Evolutionary conservation across 2,797 vertebrate genomes (phyloP), one percentile per base, ranked within the genome.

Genomic region (Perodicticus potto): DNA sequence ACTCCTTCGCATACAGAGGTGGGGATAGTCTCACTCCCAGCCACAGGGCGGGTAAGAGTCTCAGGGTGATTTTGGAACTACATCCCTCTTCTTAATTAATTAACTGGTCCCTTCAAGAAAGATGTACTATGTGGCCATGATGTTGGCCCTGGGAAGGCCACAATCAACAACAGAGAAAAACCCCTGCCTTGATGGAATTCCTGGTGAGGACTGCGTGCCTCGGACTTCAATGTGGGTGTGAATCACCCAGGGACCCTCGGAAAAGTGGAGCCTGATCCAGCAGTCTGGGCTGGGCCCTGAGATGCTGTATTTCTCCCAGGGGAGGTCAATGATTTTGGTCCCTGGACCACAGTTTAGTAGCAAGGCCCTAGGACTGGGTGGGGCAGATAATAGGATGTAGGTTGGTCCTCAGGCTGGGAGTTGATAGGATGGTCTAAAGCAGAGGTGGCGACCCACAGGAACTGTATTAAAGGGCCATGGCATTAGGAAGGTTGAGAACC

Each of bases 101-200:
- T 84, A 78, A 67, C n/a, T 80, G 40, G 63, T 95, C 49, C 89
- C 63, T 81, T 91, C 17, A 59, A 87, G 67, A 69, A 77, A 29
- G 37, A 32, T 5, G 20, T 49, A 16, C 61, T 67, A 4, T 11
- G 5, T 19, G 32, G 40, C 40, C 37, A 5, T 69, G 29, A 8
- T 8, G 4, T 1, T n/a, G 34, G 27, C 29, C 40, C 34, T 34
- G 14, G 1, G 4, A 67, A 63, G 49, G 59, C 29, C 34, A 70
- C 13, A 11, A 55, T 5, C 67, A 65, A 7, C 1, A 45, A 87
- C 25, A 45, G 45, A 81, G 37, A 45, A 22, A 59, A 65, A 5
- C 22, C 3, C 11, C 43, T 49, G 25, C 34, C 37, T 34, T 85
- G 32, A 0, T 12, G 37, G 61, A 57, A n/a, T 73, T 73, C 14